Conservation (phyloP, 2,797 vertebrate genomes). For the Coluber constrictor region DNA sequence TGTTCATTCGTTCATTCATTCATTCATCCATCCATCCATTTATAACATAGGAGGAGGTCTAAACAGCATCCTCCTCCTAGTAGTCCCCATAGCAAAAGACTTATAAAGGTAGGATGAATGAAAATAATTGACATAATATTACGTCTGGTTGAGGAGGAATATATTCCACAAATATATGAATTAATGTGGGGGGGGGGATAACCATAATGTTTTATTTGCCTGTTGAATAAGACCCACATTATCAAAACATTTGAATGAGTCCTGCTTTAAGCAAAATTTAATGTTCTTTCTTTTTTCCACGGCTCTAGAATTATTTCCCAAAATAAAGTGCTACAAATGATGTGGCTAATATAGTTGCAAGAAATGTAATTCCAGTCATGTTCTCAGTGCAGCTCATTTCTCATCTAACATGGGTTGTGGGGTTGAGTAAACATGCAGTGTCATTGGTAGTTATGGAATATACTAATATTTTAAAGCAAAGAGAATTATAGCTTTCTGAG, state of each 20-base stretch:
- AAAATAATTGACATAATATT: neutral
- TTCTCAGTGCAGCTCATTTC: neutral
- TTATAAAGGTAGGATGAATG: neutral
- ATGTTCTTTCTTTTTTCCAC: neutral
- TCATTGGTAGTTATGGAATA: neutral
- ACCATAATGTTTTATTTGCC: neutral
- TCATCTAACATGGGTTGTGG: neutral
- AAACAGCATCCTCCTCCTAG: neutral
- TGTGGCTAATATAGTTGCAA: neutral
- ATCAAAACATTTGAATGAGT: neutral
- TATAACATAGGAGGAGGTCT: neutral
- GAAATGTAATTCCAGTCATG: neutral
- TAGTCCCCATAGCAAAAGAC: neutral
- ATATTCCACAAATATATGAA: neutral
- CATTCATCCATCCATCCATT: neutral
- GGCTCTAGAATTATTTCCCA: neutral
- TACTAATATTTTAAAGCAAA: neutral
- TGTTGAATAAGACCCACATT: neutral
- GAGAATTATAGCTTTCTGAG: neutral
- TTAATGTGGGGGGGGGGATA: neutral
- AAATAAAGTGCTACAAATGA: neutral
- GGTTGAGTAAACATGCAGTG: neutral
- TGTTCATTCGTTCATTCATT: fast-evolving
- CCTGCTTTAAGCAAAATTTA: neutral
- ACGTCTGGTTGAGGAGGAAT: neutral